Conservation (phyloP, 1,140 invertebrate genomes). For the Cyclina sinensis region DNA sequence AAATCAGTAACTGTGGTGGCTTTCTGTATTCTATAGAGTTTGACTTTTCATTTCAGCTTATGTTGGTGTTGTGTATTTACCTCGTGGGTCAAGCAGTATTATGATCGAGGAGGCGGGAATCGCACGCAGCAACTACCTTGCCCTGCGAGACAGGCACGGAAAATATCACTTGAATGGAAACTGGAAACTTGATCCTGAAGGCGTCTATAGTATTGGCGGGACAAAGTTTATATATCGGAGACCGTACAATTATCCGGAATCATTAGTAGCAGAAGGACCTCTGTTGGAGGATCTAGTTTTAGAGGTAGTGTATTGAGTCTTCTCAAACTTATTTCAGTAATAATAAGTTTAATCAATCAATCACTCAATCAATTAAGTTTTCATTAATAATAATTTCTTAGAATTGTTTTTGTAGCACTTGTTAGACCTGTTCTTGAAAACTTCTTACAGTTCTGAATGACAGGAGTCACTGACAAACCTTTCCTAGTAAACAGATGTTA, state of each 20-base stretch:
- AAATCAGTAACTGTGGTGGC: too few relatives aligned
- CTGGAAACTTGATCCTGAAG: constrained; percentile 76
- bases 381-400: too few relatives aligned
- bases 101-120: constrained; percentile 62
- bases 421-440: too few relatives aligned
- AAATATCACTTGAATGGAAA: constrained; percentile 80
- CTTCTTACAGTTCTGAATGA: too few relatives aligned
- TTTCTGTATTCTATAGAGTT: too few relatives aligned
- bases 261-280: constrained; percentile 88
- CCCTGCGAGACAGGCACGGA: constrained; percentile 74
- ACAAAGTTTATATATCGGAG: constrained; percentile 87
- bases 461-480: too few relatives aligned
- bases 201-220: constrained; percentile 71
- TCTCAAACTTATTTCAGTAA: too few relatives aligned
- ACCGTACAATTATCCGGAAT: constrained; percentile 85
- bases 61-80: constrained; percentile 71
- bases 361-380: too few relatives aligned
- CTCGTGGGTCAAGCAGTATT: constrained; percentile 70
- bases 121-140: constrained; percentile 72
- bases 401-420: too few relatives aligned
- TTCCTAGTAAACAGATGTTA: too few relatives aligned
- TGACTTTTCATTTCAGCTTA: constrained; percentile 69
- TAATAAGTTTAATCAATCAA: not conserved
- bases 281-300: constrained; percentile 88
- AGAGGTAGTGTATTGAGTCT: too few relatives aligned